phyloP scores from a whole-genome alignment of 1,140 invertebrate species.

The Solenopsis invicta region DNA sequence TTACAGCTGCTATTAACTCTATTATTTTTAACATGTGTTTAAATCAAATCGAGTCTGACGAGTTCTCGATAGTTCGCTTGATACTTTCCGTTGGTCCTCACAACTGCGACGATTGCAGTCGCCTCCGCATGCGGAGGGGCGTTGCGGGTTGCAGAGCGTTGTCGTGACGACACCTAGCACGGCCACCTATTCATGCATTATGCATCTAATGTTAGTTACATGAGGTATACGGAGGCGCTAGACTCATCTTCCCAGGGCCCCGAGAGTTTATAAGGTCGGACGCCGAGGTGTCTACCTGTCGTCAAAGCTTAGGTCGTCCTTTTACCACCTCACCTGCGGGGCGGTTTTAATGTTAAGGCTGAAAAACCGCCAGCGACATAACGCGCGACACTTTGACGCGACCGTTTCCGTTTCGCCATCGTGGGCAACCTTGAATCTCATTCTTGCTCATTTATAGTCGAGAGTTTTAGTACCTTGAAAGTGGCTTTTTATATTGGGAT shows the following conservation, averaged over 20 bases:
- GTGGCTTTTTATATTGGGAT: background rate
- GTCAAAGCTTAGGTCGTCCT: constrained; percentile 67
- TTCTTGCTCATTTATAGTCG: background rate
- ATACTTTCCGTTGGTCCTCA: constrained; percentile 19
- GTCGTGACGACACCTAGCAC: constrained; percentile 76
- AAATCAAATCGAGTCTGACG: background rate
- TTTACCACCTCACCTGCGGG: constrained; percentile 55
- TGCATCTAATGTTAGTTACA: constrained; percentile 83
- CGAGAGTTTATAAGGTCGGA: constrained; percentile 73
- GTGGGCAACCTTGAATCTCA: background rate
- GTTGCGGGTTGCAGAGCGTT: constrained; percentile 65
- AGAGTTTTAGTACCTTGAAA: background rate
- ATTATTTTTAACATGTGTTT: background rate
- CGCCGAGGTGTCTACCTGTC: constrained; percentile 79
- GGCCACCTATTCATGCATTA: constrained; percentile 80
- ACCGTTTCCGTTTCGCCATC: background rate
- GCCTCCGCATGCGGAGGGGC: constrained; percentile 46
- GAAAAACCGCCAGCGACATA: background rate
- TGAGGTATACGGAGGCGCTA: constrained; percentile 79
- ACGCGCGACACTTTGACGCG: constrained; percentile 34
- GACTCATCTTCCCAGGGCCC: constrained; percentile 75
- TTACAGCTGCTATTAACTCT: background rate
- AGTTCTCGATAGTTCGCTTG: constrained; percentile 12
- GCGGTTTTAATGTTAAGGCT: background rate
- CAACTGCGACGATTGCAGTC: background rate